phyloP scores from a whole-genome alignment of 2,113 vertebrate genomes.

The Leptobrachium ailaonicum region DNA sequence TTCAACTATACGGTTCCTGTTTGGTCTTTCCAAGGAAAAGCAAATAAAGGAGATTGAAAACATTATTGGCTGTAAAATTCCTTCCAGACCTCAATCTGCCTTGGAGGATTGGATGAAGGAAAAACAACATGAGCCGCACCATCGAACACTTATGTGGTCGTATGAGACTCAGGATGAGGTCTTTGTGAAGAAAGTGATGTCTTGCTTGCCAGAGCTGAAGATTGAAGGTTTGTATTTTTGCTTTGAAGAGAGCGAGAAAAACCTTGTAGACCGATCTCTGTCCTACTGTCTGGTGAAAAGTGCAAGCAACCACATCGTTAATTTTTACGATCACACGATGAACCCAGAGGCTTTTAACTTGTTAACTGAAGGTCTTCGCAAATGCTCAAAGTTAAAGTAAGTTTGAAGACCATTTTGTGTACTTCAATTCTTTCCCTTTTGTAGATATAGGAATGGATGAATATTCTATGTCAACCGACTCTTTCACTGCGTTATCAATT shows the following conservation, averaged over 20 bases:
- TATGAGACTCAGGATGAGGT: constrained; percentile 58
- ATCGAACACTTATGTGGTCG: constrained; percentile 55
- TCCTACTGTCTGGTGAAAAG: constrained; percentile 61
- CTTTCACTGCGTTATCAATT: no score
- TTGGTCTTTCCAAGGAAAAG: constrained; percentile 63
- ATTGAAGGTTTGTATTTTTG: constrained; percentile 41
- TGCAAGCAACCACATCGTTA: constrained; percentile 13
- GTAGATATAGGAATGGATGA: no score
- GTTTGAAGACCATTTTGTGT: neutral
- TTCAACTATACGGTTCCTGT: constrained; percentile 60
- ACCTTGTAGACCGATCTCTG: constrained; percentile 49
- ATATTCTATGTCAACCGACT: no score
- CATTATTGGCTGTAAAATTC: constrained; percentile 57
- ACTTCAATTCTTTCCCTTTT: no score
- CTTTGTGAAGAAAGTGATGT: constrained; percentile 37
- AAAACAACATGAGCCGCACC: constrained; percentile 13
- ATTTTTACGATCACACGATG: constrained; percentile 15
- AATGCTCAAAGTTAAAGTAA: neutral
- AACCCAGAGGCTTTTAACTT: no score
- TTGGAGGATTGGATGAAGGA: constrained; percentile 60
- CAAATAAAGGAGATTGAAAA: constrained; percentile 20
- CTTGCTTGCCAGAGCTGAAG: constrained; percentile 3
- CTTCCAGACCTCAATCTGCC: constrained; percentile 46
- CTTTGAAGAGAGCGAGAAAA: no score
- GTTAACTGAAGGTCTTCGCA: neutral